Conservation (phyloP, 2,113 vertebrate species). For the Coregonus clupeaformis region DNA sequence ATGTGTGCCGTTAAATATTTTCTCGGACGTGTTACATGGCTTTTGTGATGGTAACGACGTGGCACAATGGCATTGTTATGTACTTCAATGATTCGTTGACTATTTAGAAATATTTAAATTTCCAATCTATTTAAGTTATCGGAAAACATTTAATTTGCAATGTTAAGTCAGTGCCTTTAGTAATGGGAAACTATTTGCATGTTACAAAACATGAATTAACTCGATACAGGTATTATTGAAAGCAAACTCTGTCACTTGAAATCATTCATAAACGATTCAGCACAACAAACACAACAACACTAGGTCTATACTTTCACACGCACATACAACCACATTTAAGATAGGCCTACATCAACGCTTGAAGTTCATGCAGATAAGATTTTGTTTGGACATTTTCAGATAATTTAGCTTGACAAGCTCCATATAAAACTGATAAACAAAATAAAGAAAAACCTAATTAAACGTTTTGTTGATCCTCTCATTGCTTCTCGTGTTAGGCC, state of each 20-base stretch:
- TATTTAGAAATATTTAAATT: constrained; percentile 52
- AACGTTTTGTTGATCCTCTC: neutral
- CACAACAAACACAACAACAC: neutral
- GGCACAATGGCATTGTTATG: constrained; percentile 66
- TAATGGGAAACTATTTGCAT: neutral
- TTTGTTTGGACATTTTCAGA: neutral
- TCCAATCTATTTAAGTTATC: constrained; percentile 24
- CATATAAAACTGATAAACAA: neutral
- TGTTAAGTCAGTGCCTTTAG: neutral
- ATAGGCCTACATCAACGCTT: neutral
- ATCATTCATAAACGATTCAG: neutral
- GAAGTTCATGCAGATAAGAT: neutral
- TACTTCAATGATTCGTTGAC: constrained; percentile 55
- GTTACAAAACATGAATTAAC: neutral
- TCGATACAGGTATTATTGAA: neutral
- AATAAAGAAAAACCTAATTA: neutral
- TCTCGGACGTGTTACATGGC: constrained; percentile 40
- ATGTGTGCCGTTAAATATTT: constrained; percentile 47
- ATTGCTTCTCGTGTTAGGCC: too few relatives aligned
- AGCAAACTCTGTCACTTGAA: neutral
- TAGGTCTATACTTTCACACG: neutral
- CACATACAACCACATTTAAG: neutral
- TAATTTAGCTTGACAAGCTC: neutral
- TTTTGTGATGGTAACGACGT: constrained; percentile 68
- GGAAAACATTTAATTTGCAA: constrained; percentile 19